These are phyloP conservation scores for Triplophysa dalaica DNA, from an alignment of 2,113 vertebrate genomes.

Conservation along the genomic window DNA sequence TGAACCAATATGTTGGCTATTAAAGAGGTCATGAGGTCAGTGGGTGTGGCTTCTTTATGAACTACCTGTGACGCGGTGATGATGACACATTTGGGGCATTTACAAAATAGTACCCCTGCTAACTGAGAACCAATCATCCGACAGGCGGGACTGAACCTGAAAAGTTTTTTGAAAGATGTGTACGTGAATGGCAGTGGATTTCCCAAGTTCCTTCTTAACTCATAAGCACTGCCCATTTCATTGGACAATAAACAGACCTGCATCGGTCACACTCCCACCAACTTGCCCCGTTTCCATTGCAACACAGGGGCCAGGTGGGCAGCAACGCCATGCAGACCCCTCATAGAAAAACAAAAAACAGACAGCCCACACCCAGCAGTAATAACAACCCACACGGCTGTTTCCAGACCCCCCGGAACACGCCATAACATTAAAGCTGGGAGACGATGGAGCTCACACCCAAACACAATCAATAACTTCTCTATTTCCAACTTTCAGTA, in stretches of 20 bases:
- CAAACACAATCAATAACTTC: conserved; percentile 18
- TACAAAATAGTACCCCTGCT: background rate
- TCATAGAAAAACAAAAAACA: conserved; percentile 44
- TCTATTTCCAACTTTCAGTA: conserved; percentile 24
- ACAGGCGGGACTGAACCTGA: background rate
- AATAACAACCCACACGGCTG: conserved; percentile 19
- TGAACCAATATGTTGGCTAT: background rate
- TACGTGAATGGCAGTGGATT: background rate
- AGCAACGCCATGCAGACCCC: conserved; percentile 33
- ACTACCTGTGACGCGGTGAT: background rate
- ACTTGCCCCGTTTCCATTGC: conserved; percentile 27
- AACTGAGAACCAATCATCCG: background rate
- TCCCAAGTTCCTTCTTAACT: background rate
- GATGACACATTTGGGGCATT: background rate
- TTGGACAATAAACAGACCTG: background rate
- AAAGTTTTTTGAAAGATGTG: no score
- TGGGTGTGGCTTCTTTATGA: background rate
- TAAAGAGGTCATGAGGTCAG: background rate
- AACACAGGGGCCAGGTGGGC: conserved; percentile 48
- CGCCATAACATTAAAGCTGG: background rate
- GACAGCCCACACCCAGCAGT: conserved; percentile 39
- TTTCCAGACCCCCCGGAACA: background rate
- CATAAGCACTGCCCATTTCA: background rate
- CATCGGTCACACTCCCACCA: background rate
- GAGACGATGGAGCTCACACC: background rate